A percentile compares a stretch with the other conserved stretches of the same genome.
Evolutionary conservation across 2,797 vertebrate genomes (phyloP).

Genomic region (Brotula barbata): DNA sequence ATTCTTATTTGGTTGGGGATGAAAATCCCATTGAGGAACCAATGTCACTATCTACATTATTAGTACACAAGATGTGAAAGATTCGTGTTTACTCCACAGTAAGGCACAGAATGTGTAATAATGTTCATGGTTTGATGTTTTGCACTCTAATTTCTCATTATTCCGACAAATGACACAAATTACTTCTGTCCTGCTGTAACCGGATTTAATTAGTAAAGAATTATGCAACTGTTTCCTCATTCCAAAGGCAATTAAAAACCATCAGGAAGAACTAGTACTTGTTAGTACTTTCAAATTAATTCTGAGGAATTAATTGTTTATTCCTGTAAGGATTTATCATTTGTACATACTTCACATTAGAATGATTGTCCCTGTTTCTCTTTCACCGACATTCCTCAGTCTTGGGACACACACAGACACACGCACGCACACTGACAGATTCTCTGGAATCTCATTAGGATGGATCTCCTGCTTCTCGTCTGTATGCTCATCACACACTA

Average conservation of each 20-base stretch:
- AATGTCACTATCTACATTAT: too few species aligned
- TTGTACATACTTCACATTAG: neutral
- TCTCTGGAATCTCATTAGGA: constrained; percentile 25
- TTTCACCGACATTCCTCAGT: neutral
- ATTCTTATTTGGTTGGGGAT: too few species aligned
- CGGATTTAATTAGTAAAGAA: constrained; percentile 12
- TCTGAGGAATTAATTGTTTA: neutral
- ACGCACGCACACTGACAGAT: neutral
- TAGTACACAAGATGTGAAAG: too few species aligned
- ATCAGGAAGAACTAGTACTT: neutral
- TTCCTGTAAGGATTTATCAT: constrained; percentile 6
- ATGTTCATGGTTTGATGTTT: neutral
- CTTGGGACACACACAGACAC: neutral
- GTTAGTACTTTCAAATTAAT: constrained; percentile 4
- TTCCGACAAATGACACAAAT: constrained; percentile 24
- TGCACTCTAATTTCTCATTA: constrained; percentile 12
- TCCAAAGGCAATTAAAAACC: constrained; percentile 6
- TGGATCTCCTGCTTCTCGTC: constrained; percentile 25
- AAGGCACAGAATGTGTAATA: neutral
- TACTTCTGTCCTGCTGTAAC: constrained; percentile 2
- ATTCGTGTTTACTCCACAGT: neutral
- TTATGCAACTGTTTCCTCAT: neutral
- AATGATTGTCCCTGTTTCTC: constrained; percentile 8
- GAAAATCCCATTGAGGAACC: too few species aligned
- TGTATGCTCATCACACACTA: constrained; percentile 41